Evolutionary conservation across 1,140 invertebrate species (phyloP).

Genomic region (Uloborus diversus): DNA sequence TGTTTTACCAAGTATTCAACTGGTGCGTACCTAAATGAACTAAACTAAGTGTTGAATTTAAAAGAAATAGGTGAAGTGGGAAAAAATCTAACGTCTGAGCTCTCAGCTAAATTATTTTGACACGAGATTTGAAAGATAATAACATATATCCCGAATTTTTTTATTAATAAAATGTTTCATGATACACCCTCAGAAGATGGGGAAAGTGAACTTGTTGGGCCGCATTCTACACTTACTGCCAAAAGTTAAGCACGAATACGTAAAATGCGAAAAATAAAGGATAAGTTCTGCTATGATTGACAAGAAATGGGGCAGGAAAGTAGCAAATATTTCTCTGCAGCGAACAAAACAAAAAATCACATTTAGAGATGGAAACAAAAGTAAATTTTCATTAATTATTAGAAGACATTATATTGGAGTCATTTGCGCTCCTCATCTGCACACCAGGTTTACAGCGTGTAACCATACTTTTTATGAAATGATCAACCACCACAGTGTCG

Average conservation of each 20-base stretch:
- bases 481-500: background rate
- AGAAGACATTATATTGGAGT: background rate
- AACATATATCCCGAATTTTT: no score
- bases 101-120: no score
- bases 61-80: no score
- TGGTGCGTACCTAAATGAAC: no score
- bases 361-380: background rate
- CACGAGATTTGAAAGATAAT: no score
- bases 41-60: no score
- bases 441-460: background rate
- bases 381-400: background rate
- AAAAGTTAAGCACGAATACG: background rate
- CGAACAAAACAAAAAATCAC: background rate
- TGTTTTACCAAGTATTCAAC: no score
- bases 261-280: background rate
- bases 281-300: background rate
- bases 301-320: background rate
- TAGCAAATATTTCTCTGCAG: background rate
- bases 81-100: no score
- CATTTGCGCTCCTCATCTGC: background rate
- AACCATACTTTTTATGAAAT: background rate
- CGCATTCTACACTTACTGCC: background rate
- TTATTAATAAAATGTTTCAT: no score
- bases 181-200: no score
- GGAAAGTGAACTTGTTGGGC: no score